Percentiles rank a stretch among this genome's conserved stretches.
phyloP scores from a whole-genome alignment of 2,797 vertebrate species.

The Sorex maritimensis region DNA sequence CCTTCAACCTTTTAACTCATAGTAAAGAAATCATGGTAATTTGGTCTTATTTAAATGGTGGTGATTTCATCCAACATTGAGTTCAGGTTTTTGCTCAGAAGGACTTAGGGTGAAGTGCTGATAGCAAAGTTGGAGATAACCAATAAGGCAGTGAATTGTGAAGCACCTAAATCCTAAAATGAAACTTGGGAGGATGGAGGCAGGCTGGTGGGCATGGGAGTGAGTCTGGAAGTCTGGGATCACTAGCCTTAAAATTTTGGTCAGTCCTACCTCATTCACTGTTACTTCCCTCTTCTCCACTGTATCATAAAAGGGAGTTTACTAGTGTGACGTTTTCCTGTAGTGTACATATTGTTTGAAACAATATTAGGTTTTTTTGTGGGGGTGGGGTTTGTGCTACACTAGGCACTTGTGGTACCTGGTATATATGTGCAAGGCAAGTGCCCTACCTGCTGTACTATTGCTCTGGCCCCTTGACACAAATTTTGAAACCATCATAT shows the following conservation, averaged over 20 bases:
- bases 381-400: no score
- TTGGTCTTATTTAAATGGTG: background rate
- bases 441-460: no score
- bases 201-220: background rate
- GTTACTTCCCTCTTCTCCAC: background rate
- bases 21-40: no score
- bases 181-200: background rate
- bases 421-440: no score
- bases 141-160: background rate
- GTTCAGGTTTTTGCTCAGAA: background rate
- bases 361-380: no score
- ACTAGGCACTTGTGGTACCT: no score
- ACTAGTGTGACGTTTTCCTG: background rate
- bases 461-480: no score
- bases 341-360: background rate
- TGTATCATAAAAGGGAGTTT: background rate
- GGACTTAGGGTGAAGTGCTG: background rate
- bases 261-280: background rate
- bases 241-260: background rate
- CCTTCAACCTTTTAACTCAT: no score
- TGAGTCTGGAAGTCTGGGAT: background rate
- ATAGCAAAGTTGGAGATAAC: background rate
- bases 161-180: background rate
- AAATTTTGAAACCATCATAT: background rate
- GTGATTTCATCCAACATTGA: constrained; percentile 2